Percentiles rank a stretch among this genome's conserved stretches.
Conservation (phyloP, 2,888 invertebrate species). For the Thymelicus acteon region DNA sequence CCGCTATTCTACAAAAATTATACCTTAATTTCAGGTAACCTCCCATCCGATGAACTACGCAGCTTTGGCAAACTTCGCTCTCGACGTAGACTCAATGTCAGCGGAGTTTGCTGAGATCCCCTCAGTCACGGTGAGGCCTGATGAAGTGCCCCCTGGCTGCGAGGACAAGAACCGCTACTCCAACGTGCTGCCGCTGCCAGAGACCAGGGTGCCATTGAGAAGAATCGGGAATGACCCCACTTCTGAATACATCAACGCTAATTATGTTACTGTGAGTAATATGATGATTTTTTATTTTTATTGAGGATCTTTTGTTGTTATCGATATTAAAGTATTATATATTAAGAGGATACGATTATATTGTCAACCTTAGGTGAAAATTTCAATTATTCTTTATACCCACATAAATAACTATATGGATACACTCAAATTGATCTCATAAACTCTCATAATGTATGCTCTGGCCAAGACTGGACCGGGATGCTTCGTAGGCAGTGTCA, state of each 20-base stretch:
- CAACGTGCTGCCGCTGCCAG: constrained; percentile 97
- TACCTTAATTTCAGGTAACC: constrained; percentile 74
- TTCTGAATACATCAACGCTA: constrained; percentile 97
- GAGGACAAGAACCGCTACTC: constrained; percentile 96
- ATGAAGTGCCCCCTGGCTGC: constrained; percentile 93
- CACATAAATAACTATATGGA: no score
- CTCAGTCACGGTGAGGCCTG: constrained; percentile 90
- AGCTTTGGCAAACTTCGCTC: constrained; percentile 89
- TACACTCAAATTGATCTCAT: no score
- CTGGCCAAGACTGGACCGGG: no score
- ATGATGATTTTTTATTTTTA: no score
- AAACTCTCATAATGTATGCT: no score
- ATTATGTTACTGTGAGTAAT: constrained; percentile 92
- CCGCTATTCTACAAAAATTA: no score
- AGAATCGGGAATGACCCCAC: constrained; percentile 90
- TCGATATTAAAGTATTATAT: no score
- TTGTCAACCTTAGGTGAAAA: no score
- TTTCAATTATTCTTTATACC: no score
- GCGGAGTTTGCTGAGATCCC: constrained; percentile 94
- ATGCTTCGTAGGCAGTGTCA: neutral
- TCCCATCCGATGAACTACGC: constrained; percentile 92
- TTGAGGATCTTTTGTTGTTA: no score
- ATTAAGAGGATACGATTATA: no score
- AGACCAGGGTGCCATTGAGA: constrained; percentile 92
- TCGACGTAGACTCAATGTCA: constrained; percentile 88